These are phyloP conservation scores for Colinus virginianus DNA, from an alignment of 2,113 vertebrate species.

Conservation along the genomic window DNA sequence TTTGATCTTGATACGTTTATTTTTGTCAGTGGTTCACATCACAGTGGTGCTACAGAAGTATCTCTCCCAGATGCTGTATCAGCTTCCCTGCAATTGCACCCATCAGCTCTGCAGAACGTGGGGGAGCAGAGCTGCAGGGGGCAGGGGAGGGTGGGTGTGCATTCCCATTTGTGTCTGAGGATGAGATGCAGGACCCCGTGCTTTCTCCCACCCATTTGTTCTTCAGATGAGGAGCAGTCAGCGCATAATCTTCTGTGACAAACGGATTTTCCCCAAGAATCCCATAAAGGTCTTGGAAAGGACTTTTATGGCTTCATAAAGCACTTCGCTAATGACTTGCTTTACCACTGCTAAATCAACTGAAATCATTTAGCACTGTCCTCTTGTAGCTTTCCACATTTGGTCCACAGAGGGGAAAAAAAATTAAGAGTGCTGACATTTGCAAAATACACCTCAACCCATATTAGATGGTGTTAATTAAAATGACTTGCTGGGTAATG, in stretches of 20 bases:
- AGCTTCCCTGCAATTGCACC: fast-evolving
- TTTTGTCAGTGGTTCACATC: not conserved
- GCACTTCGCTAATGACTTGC: slow-evolving; percentile 49
- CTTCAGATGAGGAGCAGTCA: not conserved
- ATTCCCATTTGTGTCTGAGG: fast-evolving
- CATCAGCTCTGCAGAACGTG: fast-evolving
- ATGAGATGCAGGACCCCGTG: fast-evolving
- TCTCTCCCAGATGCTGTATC: not conserved
- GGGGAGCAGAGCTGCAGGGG: fast-evolving
- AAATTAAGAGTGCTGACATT: slow-evolving; percentile 40
- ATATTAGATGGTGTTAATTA: slow-evolving; percentile 61
- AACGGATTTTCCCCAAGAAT: not conserved
- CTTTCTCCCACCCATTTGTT: not conserved
- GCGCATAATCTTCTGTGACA: not conserved
- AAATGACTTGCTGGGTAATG: slow-evolving; percentile 51
- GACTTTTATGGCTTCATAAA: slow-evolving; percentile 53
- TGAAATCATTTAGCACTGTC: not conserved
- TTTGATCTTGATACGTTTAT: not conserved
- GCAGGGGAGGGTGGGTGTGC: not conserved
- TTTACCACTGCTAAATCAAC: slow-evolving; percentile 27
- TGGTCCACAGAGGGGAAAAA: not conserved
- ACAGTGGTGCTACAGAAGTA: not conserved
- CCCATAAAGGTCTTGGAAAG: slow-evolving; percentile 7
- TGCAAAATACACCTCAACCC: slow-evolving; percentile 41
- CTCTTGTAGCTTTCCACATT: not conserved